Evolutionary conservation across 2,113 vertebrate species (phyloP), one percentile per base, ranked within the genome.

Genomic region (Coregonus clupeaformis): DNA sequence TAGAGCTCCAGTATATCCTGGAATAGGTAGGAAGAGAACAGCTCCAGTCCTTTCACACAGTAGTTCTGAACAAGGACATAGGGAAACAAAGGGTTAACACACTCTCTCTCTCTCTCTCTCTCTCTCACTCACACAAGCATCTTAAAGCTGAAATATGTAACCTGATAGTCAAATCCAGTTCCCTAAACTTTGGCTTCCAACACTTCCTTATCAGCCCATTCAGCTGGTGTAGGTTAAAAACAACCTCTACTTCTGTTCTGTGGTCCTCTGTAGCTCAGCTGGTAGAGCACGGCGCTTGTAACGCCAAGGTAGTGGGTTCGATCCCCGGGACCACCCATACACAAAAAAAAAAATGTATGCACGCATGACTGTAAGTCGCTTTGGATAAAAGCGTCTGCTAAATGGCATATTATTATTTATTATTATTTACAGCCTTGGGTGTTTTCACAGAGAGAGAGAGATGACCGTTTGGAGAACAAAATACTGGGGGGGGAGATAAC

Each of bases 1-100:
- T 99, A 98, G 20, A 99, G 93, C 79, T 99, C 98, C 55, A 99
- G 94, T 82, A 99, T 92, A 87, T 99, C 97, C 92, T 93, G 94
- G 92, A 98, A 99, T 27, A 99, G 86, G 84, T 97, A 99, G 0
- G 95, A 90, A 69, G 96, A 94, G 67, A 99, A 98, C 47, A 97
- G 91, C 85, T 99, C 97, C 88, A 99, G 93, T 68, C 97, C 98
- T 84, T 91, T 94, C 24, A 98, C 94, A 71, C 97, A 99, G 92
- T 96, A 99, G 92, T 99, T 98, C 98, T 99, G 90, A 7, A 78
- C 24, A 63, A 76, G 77, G 85, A 80, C 74, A 85, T 18, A 3
- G 82, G 70, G 13, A 75, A 72, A 22, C 25, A 86, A 30, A 63
- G 62, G 64, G 69, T 36, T 71, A 64, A 63, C 25, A 57, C 1